Conservation (phyloP, 2,888 invertebrate genomes). For the Ariolimax columbianus region DNA sequence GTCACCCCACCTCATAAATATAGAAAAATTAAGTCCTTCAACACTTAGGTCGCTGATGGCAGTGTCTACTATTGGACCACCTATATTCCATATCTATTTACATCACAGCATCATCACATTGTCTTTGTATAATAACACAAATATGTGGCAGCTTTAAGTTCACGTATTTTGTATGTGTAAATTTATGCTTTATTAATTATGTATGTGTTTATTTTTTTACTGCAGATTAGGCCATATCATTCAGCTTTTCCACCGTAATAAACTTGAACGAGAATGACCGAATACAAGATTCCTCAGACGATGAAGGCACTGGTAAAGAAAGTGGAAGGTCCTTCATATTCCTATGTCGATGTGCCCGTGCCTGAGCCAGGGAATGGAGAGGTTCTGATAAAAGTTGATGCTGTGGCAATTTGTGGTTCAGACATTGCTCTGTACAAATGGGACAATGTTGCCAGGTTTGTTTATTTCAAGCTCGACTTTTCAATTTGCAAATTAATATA, state of each 20-base stretch:
- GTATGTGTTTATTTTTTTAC: not conserved
- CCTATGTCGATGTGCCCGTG: conserved; percentile 65
- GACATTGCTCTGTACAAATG: conserved; percentile 74
- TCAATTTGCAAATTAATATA: too few species aligned
- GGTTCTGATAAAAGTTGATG: conserved; percentile 71
- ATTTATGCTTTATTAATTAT: not conserved
- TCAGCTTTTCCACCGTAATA: not conserved
- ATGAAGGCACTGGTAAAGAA: conserved; percentile 73
- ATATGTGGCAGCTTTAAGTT: too few species aligned
- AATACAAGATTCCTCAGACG: conserved; percentile 54
- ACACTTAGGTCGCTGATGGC: too few species aligned
- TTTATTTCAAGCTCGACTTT: not conserved
- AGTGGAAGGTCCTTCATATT: conserved; percentile 67
- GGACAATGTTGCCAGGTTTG: conserved; percentile 66
- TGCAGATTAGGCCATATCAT: not conserved
- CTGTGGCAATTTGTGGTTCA: conserved; percentile 73
- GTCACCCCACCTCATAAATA: too few species aligned
- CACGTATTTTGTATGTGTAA: too few species aligned
- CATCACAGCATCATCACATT: too few species aligned
- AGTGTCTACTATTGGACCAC: too few species aligned
- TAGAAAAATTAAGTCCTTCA: too few species aligned
- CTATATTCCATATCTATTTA: too few species aligned
- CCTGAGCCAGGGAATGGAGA: conserved; percentile 70
- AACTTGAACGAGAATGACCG: conserved; percentile 3
- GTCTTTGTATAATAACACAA: too few species aligned